phyloP scores from a whole-genome alignment of 2,797 vertebrate species.

The Aeoliscus strigatus region DNA sequence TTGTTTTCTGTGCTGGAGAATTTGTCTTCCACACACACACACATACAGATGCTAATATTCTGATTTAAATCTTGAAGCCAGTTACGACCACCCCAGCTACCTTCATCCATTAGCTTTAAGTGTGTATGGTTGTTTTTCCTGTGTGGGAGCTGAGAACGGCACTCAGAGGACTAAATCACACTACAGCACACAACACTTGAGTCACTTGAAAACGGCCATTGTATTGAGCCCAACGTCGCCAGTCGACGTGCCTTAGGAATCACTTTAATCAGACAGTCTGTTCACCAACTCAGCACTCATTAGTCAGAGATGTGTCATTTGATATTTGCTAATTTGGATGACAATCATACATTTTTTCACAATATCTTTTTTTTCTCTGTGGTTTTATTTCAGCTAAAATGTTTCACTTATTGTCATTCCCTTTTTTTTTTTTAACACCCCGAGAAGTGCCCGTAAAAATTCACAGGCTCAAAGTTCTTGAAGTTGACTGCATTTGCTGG shows the following conservation, averaged over 20 bases:
- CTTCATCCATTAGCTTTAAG: constrained; percentile 1
- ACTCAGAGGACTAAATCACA: constrained; percentile 27
- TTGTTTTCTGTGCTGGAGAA: constrained; percentile 30
- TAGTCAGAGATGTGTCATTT: no score
- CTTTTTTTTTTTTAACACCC: no score
- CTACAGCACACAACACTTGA: constrained; percentile 1
- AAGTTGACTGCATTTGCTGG: no score
- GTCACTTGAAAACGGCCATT: constrained; percentile 21
- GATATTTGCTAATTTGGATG: no score
- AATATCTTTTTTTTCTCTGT: no score
- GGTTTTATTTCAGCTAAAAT: no score
- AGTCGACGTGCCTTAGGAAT: not conserved
- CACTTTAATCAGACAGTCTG: not conserved
- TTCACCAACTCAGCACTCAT: no score
- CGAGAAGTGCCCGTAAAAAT: no score
- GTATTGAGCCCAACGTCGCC: constrained; percentile 1
- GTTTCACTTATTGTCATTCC: no score
- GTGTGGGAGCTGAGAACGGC: constrained; percentile 9
- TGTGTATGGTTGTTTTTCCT: not conserved
- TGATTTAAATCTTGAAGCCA: not conserved
- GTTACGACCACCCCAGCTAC: constrained; percentile 4
- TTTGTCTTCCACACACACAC: constrained; percentile 13
- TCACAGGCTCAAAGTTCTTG: no score
- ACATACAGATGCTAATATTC: constrained; percentile 1
- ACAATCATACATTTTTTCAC: no score